Base-by-base conservation (phyloP, 2,888 invertebrate species). In the Nephrotoma flavescens region DNA sequence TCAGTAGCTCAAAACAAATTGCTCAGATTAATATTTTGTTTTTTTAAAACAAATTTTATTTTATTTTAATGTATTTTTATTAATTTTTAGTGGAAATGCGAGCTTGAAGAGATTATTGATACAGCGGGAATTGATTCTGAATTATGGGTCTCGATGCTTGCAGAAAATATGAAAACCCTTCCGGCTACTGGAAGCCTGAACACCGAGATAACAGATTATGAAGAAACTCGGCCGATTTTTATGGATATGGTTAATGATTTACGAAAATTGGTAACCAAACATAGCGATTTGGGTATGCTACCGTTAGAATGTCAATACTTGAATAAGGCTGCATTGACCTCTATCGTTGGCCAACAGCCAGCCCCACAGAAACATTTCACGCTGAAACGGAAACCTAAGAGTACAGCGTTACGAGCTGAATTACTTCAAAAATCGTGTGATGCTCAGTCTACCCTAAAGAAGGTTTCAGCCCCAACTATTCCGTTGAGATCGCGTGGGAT, bases 141-240 rank as follows among this genome's bases (percentile, higher is more conserved):
- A 91, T 94, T 98, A 89, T 99, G 99, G 99, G 99, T 99, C 47
- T 97, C 98, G 5, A 98, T 98, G 97, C 92, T 99, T 88, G 98
- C 97, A 2, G 98, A 99, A 92, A 96, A 97, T 88, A 95, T 99
- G 93, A 97, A 97, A 91, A 97, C 97, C 0, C 97, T 96, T 90
- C 98, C 99, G 0, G 94, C 96, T 0, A 95, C 96, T 0, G 97
- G 98, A 42, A 96, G 96, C 47, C 94, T 98, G 87, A 98, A 98
- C 91, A 96, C 97, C 52, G 96, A 97, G 92, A 95, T 98, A 89
- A 93, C 95, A 86, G 97, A 97, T 91, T 94, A 96, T 88, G 97
- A 98, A 89, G 97, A 97, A 90, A 97, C 97, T 42, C 94, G 97
- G 88, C 95, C 96, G 31, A 97, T 98, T 88, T 97, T 98, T 90